Evolutionary conservation across 2,113 vertebrate genomes (phyloP).

Genomic region (Cranoglanis bouderius): DNA sequence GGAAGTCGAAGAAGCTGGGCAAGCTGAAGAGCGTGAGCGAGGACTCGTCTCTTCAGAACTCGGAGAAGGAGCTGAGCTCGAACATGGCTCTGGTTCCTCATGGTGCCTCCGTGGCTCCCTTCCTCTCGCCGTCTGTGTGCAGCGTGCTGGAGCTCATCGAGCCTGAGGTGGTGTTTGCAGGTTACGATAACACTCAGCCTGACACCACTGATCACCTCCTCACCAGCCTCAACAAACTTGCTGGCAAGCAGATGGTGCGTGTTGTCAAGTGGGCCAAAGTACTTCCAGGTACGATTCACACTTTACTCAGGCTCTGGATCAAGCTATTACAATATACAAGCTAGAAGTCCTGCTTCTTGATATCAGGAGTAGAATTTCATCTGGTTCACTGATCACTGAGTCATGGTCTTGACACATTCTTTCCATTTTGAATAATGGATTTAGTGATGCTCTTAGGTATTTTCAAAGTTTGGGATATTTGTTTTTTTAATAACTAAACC

Average conservation of each 20-base stretch:
- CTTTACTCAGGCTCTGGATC: not conserved
- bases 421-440: not conserved
- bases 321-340: not conserved
- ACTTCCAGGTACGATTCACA: conserved; percentile 90
- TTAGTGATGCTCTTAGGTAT: not conserved
- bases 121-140: conserved; percentile 87
- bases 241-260: conserved; percentile 98
- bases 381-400: not conserved
- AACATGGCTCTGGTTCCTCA: conserved; percentile 85
- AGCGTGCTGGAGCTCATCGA: conserved; percentile 94
- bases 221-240: conserved; percentile 94
- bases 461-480: not conserved
- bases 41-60: conserved; percentile 82
- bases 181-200: conserved; percentile 88
- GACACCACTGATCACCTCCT: conserved; percentile 94
- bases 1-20: conserved; percentile 96
- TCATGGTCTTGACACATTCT: not conserved
- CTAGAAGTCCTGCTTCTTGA: not conserved
- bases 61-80: conserved; percentile 84
- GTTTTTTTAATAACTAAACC: not conserved
- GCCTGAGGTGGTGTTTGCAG: conserved; percentile 90
- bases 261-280: conserved; percentile 99
- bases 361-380: not conserved
- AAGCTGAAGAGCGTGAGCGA: conserved; percentile 93
- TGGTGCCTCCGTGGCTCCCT: conserved; percentile 80